A percentile compares a stretch with the other conserved stretches of the same genome.
phyloP scores from a whole-genome alignment of 2,888 invertebrate genomes.

The Ceramica pisi region DNA sequence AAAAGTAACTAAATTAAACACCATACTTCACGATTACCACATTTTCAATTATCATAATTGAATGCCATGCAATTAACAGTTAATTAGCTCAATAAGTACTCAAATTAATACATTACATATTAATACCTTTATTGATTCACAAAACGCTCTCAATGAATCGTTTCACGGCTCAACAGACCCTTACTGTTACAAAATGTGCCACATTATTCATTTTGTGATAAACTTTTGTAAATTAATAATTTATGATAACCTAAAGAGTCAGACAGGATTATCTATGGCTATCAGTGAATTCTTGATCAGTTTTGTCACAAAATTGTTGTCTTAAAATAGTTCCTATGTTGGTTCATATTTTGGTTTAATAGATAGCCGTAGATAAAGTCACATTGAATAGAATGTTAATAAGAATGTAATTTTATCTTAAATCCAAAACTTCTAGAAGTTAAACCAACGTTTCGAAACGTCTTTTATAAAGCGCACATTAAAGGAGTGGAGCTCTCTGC shows the following conservation, averaged over 20 bases:
- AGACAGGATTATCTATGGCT: slow-evolving; percentile 53
- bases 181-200: slow-evolving; percentile 36
- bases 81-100: slow-evolving; percentile 38
- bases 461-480: no score
- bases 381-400: no score
- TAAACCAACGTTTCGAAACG: no score
- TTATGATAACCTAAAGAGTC: slow-evolving; percentile 54
- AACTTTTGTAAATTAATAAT: slow-evolving; percentile 41
- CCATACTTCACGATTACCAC: background rate
- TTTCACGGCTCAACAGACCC: slow-evolving; percentile 32
- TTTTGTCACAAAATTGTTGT: slow-evolving; percentile 32
- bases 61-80: slow-evolving; percentile 40
- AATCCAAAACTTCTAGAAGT: background rate
- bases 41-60: slow-evolving; percentile 27
- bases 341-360: background rate
- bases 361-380: no score
- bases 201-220: slow-evolving; percentile 50
- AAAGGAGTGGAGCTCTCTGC: no score
- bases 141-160: slow-evolving; percentile 20
- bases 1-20: slow-evolving; percentile 3
- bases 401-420: background rate
- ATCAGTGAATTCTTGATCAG: slow-evolving; percentile 59
- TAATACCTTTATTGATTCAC: slow-evolving; percentile 48
- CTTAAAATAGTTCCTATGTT: background rate
- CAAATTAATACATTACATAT: slow-evolving; percentile 48